These are phyloP conservation scores for Chrysotoxum bicinctum DNA, from an alignment of 2,888 invertebrate genomes.

Conservation along the genomic window DNA sequence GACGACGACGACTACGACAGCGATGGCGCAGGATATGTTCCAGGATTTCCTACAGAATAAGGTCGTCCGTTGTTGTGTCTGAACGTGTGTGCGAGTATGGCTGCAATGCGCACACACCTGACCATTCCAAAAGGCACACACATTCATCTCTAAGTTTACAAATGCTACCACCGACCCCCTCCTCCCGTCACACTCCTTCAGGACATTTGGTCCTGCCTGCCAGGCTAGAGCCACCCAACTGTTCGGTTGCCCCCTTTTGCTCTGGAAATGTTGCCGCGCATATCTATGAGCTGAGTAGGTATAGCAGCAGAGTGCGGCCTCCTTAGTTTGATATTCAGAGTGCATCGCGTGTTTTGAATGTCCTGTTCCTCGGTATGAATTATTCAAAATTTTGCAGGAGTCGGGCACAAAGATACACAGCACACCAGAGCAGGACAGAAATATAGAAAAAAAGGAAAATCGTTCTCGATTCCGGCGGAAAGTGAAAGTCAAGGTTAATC, in stretches of 20 bases:
- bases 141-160: conserved; percentile 33
- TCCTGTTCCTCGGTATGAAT: conserved; percentile 81
- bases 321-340: conserved; percentile 79
- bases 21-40: conserved; percentile 64
- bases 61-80: conserved; percentile 53
- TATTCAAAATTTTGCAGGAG: conserved; percentile 79
- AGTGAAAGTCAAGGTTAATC: conserved; percentile 82
- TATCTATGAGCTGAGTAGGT: conserved; percentile 49
- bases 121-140: conserved; percentile 64
- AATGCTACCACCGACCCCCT: conserved; percentile 52
- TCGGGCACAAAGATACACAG: conserved; percentile 66
- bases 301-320: conserved; percentile 56
- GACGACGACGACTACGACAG: background rate
- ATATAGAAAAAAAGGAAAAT: conserved; percentile 76
- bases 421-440: conserved; percentile 41
- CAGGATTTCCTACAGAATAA: conserved; percentile 64
- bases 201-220: conserved; percentile 56
- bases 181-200: conserved; percentile 40
- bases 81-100: conserved; percentile 43
- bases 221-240: conserved; percentile 34
- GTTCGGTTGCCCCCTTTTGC: conserved; percentile 34
- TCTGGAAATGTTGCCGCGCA: conserved; percentile 52
- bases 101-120: conserved; percentile 73
- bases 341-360: conserved; percentile 82
- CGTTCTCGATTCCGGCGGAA: conserved; percentile 75